Base-by-base conservation (phyloP, 2,888 invertebrate species). In the Rhorus exstirpatorius region DNA sequence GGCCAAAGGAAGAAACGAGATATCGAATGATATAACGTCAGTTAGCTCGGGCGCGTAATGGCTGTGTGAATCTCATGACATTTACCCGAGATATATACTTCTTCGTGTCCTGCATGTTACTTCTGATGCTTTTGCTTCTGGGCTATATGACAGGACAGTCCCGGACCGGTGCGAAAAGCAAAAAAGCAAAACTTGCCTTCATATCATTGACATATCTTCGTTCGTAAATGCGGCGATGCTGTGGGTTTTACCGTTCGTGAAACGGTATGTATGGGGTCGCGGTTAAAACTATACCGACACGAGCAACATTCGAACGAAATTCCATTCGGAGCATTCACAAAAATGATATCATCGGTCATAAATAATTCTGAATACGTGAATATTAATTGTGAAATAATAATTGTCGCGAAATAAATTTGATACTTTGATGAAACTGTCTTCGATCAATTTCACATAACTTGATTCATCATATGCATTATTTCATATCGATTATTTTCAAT, bases 21-120 rank as follows among this genome's bases (percentile, higher is more conserved):
- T 53, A n/a, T 55, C 72, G 79, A 86, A 84, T 86, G 86, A 86
- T 84, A 86, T 86, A 86, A 84, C 86, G 75, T 83, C 81, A 72
- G 80, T 3, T n/a, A 17, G 53, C 31, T 35, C 17, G 49, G 55
- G 65, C 87, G 87, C 87, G 88, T 90, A 90, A 89, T 87, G 86
- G 83, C 90, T 91, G 90, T 91, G 91, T 91, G 91, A 91, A 91
- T 91, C 89, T 77, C 88, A 86, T 91, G 91, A 91, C 91, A 91
- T 91, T 91, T 91, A 89, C 86, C 72, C 53, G 61, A 60, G 74
- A 63, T 35, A 60, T 53, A 78, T 83, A 85, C 87, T 79, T 86
- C 79, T 84, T 85, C 83, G 49, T 65, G 82, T 75, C 65, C 74
- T 67, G 71, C 19, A 46, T 65, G 65, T 38, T 41, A 38, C 74